Percentiles rank a stretch among this genome's conserved stretches.
Conservation (phyloP, 2,113 vertebrate genomes). For the Progne subis region DNA sequence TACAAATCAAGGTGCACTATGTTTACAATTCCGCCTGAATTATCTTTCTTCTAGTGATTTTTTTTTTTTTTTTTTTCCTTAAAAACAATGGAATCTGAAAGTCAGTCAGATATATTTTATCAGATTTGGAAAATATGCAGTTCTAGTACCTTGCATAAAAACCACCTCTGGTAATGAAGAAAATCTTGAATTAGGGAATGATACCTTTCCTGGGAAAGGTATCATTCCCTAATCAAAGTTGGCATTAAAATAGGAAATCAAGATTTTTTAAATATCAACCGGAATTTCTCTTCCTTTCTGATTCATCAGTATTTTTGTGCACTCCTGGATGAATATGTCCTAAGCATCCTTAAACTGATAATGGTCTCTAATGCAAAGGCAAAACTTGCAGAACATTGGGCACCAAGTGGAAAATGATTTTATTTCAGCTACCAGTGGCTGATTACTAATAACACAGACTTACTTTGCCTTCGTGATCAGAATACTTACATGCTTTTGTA, state of each 20-base stretch:
- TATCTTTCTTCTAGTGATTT: neutral
- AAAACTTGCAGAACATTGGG: conserved; percentile 36
- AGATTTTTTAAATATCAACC: neutral
- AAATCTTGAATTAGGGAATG: no score
- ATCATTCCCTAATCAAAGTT: neutral
- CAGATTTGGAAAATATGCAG: neutral
- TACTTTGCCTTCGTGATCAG: conserved; percentile 12
- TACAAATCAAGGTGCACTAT: neutral
- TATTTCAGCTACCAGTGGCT: conserved; percentile 4
- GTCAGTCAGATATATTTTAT: neutral
- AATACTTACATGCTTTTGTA: conserved; percentile 39
- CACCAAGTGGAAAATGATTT: conserved; percentile 39
- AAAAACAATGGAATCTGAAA: neutral
- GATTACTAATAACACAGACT: conserved; percentile 18
- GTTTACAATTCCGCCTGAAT: neutral
- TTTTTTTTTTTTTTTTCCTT: neutral
- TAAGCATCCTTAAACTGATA: neutral
- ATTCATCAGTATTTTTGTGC: neutral
- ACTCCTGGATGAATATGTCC: neutral
- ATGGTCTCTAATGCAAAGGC: neutral
- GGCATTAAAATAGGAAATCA: neutral
- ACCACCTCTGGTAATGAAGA: neutral
- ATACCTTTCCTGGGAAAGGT: neutral
- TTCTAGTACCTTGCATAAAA: neutral
- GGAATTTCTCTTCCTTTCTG: neutral